A percentile compares a stretch with the other conserved stretches of the same genome.
phyloP scores from a whole-genome alignment of 1,140 invertebrate genomes.

The Pentalonia nigronervosa region DNA sequence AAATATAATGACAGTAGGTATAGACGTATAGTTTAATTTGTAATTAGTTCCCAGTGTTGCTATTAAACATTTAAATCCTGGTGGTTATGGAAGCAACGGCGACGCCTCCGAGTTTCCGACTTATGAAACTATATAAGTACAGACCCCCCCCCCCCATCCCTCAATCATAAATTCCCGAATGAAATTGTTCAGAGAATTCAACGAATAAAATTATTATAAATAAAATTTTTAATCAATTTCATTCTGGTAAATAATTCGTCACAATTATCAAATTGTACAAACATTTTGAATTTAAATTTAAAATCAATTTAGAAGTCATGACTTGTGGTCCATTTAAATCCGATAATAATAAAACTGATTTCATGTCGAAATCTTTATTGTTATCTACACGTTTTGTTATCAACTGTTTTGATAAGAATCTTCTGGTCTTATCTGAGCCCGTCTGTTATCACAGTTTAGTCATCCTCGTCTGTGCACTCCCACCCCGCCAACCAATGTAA shows the following conservation, averaged over 20 bases:
- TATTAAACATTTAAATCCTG: neutral
- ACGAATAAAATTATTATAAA: neutral
- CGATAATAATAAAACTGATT: neutral
- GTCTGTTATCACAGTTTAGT: neutral
- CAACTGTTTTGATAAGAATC: neutral
- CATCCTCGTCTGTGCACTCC: neutral
- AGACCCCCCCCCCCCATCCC: too few species aligned
- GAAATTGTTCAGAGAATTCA: neutral
- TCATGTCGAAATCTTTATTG: neutral
- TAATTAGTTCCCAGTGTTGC: neutral
- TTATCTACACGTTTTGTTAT: neutral
- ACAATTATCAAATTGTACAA: neutral
- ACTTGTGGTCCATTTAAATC: neutral
- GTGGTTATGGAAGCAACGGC: fast-evolving
- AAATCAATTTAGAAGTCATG: neutral
- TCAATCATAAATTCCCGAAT: neutral
- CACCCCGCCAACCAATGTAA: neutral
- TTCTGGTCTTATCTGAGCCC: neutral
- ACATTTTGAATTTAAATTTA: neutral
- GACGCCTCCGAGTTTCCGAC: neutral
- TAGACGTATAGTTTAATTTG: neutral
- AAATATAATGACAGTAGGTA: too few species aligned
- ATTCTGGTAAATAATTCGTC: neutral
- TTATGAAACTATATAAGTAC: neutral
- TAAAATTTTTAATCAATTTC: neutral